Percentiles rank a stretch among this genome's conserved stretches.
phyloP scores from a whole-genome alignment of 2,797 vertebrate genomes.

The Gallinago stenura region DNA sequence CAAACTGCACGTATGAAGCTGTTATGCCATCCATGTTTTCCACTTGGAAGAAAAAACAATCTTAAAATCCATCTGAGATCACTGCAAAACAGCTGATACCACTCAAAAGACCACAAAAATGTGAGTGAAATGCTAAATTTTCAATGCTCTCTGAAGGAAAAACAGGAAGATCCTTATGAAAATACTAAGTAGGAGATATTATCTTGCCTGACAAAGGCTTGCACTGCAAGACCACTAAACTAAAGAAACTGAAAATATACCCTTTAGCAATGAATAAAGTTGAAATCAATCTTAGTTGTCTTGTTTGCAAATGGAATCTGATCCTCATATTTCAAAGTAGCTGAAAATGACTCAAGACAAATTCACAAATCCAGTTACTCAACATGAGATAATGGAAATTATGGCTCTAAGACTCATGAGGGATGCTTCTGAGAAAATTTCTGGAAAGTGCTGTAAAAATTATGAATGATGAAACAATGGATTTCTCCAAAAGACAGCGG shows the following conservation, averaged over 20 bases:
- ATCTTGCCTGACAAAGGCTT: conserved; percentile 64
- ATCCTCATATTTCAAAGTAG: conserved; percentile 68
- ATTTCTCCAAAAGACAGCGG: conserved; percentile 63
- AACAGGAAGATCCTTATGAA: conserved; percentile 70
- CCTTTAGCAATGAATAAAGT: conserved; percentile 53
- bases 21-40: background rate
- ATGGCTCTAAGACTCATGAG: conserved; percentile 60
- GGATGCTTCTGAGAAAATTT: conserved; percentile 69
- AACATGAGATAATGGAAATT: conserved; percentile 77
- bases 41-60: conserved; percentile 4
- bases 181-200: conserved; percentile 58
- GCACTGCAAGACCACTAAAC: conserved; percentile 21
- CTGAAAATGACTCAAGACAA: conserved; percentile 74
- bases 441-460: conserved; percentile 70
- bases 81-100: conserved; percentile 61
- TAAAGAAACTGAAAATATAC: conserved; percentile 61
- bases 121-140: conserved; percentile 56
- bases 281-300: conserved; percentile 54
- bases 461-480: conserved; percentile 71
- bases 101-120: conserved; percentile 55
- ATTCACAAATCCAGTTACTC: conserved; percentile 74
- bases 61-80: conserved; percentile 58
- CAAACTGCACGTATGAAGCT: background rate
- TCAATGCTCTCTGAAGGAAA: conserved; percentile 56
- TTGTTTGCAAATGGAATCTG: conserved; percentile 58